Base-by-base conservation (phyloP, 2,113 vertebrate genomes). In the Halichoeres trimaculatus region DNA sequence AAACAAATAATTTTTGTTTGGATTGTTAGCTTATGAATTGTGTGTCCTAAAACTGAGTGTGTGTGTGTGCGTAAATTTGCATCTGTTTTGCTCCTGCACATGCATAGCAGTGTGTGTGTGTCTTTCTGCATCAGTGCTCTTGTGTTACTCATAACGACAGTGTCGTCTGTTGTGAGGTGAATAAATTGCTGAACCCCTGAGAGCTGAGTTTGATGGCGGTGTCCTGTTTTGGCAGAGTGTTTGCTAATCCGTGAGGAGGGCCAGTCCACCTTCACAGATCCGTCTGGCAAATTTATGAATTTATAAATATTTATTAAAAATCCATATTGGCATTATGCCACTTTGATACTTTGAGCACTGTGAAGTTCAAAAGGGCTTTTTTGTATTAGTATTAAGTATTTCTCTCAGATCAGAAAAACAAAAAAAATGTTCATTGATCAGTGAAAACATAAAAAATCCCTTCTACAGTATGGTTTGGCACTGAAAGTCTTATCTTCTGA, bases 191-290 rank as follows among this genome's bases (percentile, higher is more conserved):
- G 56, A 48, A 79, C 69, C 74, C 73, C 2, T 24, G 66, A n/a
- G n/a, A n/a, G 45, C 59, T 5, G 38, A 59, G 19, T 62, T 54
- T 50, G 63, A 89, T 70, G 75, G 65, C 76, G 67, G 83, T 38
- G 43, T 77, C 68, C 71, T 77, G 60, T 62, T 74, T 6, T 14
- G 65, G 69, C 51, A 54, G 41, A 71, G 64, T 8, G 50, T 74
- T 81, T 72, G 43, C 64, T 84, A 60, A 78, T 85, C 78, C 81
- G 47, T 53, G 60, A n/a, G 43, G 53, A 48, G 20, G 19, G 51
- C 19, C n/a, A 0, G 64, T 67, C 17, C 36, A 24, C 58, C 50
- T 62, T 65, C 40, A 60, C 5, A 54, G 22, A 55, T 70, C 70
- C n/a, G 36, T 24, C 57, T 66, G 58, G 14, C 51, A 24, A 7